Evolutionary conservation across 2,797 vertebrate genomes (phyloP).

Genomic region (Discoglossus pictus): DNA sequence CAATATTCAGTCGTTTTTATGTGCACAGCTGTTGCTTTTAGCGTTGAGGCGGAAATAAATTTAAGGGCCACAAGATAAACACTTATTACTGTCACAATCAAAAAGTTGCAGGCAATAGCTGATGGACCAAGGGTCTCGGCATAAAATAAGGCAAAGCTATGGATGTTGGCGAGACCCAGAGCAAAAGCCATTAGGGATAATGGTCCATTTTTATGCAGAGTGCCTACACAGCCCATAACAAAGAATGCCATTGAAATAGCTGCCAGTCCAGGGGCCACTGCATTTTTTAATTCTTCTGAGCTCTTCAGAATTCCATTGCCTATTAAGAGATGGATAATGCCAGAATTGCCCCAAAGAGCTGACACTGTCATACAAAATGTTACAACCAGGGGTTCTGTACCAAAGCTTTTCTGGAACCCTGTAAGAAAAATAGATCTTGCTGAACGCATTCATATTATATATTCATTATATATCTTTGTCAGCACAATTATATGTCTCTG

Average conservation of each 20-base stretch:
- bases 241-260: constrained; percentile 74
- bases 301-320: constrained; percentile 65
- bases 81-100: constrained; percentile 72
- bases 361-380: constrained; percentile 78
- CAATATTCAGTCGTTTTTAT: not conserved
- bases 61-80: constrained; percentile 69
- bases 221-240: constrained; percentile 65
- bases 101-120: constrained; percentile 77
- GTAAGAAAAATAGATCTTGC: not conserved
- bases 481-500: too few species aligned
- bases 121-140: constrained; percentile 68
- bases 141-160: constrained; percentile 72
- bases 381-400: constrained; percentile 66
- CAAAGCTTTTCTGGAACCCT: constrained; percentile 73
- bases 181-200: constrained; percentile 67
- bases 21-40: not conserved
- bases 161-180: constrained; percentile 76
- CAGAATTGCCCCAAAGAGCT: constrained; percentile 78
- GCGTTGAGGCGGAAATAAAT: not conserved
- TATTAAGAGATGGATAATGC: constrained; percentile 72
- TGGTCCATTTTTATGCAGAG: constrained; percentile 65
- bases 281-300: constrained; percentile 52
- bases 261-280: constrained; percentile 78
- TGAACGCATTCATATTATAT: too few species aligned
- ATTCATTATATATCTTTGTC: too few species aligned